phyloP scores from a whole-genome alignment of 2,113 vertebrate genomes.

The Neolamprologus modestus region DNA sequence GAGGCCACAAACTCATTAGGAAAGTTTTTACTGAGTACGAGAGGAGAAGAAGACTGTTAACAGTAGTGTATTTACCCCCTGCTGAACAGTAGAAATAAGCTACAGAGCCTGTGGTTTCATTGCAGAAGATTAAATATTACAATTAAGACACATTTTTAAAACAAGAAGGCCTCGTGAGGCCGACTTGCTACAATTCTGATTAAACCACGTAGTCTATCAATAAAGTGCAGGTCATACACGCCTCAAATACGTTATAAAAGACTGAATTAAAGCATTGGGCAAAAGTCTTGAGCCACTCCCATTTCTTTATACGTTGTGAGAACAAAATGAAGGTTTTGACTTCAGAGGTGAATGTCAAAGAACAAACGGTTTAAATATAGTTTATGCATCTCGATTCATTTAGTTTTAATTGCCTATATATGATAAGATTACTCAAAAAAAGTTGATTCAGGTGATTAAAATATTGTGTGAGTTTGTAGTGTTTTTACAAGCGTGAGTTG shows the following conservation, averaged over 20 bases:
- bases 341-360: neutral
- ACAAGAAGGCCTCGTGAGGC: neutral
- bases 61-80: neutral
- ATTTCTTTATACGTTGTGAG: neutral
- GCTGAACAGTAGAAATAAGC: neutral
- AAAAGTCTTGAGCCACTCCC: neutral
- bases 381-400: neutral
- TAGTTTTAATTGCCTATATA: neutral
- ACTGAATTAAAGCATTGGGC: neutral
- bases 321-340: neutral
- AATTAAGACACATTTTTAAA: neutral
- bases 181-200: neutral
- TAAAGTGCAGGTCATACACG: neutral
- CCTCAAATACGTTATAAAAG: neutral
- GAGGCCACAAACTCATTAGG: neutral
- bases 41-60: neutral
- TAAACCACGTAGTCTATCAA: neutral
- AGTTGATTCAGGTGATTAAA: neutral
- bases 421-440: neutral
- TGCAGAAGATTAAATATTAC: neutral
- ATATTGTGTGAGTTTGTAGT: neutral
- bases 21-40: neutral
- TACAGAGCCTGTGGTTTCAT: neutral
- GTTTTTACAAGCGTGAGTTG: neutral
- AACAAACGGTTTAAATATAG: neutral